phyloP scores from a whole-genome alignment of 1,140 invertebrate species.

The Drosophila sulfurigaster region DNA sequence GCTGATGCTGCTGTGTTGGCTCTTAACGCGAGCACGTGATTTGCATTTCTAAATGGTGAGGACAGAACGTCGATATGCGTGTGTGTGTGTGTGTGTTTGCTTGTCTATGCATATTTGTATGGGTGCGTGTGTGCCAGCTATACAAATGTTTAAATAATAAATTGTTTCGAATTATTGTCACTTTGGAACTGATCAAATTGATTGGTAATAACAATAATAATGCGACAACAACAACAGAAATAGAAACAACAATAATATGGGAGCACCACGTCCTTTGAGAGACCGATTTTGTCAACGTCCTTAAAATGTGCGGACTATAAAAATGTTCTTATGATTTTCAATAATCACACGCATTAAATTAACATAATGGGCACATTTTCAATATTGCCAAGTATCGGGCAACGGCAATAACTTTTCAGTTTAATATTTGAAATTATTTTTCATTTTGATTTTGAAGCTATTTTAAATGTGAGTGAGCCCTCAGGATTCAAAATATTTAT shows the following conservation, averaged over 20 bases:
- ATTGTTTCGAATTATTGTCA: slow-evolving; percentile 82
- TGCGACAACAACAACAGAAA: slow-evolving; percentile 76
- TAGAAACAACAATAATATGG: slow-evolving; percentile 65
- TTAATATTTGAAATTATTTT: slow-evolving; percentile 26
- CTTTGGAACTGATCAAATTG: slow-evolving; percentile 81
- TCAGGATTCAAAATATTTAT: slow-evolving; percentile 35
- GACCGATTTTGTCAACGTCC: slow-evolving; percentile 10
- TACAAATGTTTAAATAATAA: slow-evolving; percentile 83
- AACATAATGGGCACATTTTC: slow-evolving; percentile 79
- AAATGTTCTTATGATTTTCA: slow-evolving; percentile 83
- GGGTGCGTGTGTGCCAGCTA: slow-evolving; percentile 49
- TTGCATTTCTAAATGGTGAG: slow-evolving; percentile 73
- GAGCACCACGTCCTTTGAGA: slow-evolving; percentile 43
- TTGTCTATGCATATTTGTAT: slow-evolving; percentile 34
- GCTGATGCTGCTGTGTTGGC: slow-evolving; percentile 43
- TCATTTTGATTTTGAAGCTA: slow-evolving; percentile 39
- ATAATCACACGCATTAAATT: slow-evolving; percentile 82
- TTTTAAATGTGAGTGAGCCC: slow-evolving; percentile 52
- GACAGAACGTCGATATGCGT: slow-evolving; percentile 31
- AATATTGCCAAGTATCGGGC: slow-evolving; percentile 65
- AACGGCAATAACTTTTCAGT: slow-evolving; percentile 25
- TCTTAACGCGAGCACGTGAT: slow-evolving; percentile 77
- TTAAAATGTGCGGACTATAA: slow-evolving; percentile 65
- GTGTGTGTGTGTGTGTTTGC: slow-evolving; percentile 12
- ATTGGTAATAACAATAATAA: slow-evolving; percentile 83